A percentile compares a stretch with the other conserved stretches of the same genome.
These are phyloP conservation scores for Chrysogorgia sp. DNA, from an alignment of 92 coral and sea anemone species.

Conservation along the genomic window DNA sequence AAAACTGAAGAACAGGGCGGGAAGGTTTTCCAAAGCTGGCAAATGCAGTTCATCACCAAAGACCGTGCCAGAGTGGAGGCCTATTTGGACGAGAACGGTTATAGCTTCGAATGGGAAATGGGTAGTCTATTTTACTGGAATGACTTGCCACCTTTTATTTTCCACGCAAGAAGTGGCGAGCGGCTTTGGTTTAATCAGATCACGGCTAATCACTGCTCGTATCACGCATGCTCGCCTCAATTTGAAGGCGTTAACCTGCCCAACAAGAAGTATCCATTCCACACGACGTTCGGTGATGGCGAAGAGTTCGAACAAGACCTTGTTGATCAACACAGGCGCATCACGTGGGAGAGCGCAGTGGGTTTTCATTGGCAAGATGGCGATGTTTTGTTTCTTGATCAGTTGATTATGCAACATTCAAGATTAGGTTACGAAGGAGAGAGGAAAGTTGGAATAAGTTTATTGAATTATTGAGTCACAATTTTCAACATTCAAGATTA, in stretches of 20 bases:
- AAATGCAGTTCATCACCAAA: slow-evolving; percentile 57
- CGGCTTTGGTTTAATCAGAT: slow-evolving; percentile 44
- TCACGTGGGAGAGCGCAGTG: slow-evolving; percentile 23
- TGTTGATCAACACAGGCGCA: background rate
- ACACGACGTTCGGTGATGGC: slow-evolving; percentile 38
- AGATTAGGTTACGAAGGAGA: slow-evolving; percentile 34
- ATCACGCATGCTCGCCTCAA: slow-evolving; percentile 1
- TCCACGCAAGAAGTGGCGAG: slow-evolving; percentile 42
- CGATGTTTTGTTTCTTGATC: slow-evolving; percentile 17
- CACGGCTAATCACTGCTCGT: slow-evolving; percentile 16
- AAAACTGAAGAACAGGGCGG: background rate
- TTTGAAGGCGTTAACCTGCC: slow-evolving; percentile 24
- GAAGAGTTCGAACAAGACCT: slow-evolving; percentile 6
- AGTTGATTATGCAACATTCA: slow-evolving; percentile 20
- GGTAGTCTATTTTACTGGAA: slow-evolving; percentile 16
- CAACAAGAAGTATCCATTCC: slow-evolving; percentile 19
- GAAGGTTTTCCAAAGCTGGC: slow-evolving; percentile 46
- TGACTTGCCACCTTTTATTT: background rate
- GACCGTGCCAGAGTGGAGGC: slow-evolving; percentile 44
- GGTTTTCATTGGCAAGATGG: slow-evolving; percentile 44
- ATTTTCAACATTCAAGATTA: too few relatives aligned
- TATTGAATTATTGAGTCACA: background rate
- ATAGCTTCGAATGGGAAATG: slow-evolving; percentile 13
- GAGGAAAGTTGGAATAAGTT: slow-evolving; percentile 11
- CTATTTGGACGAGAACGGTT: slow-evolving; percentile 17